These are phyloP conservation scores for Encarsia formosa DNA, from an alignment of 2,888 invertebrate genomes.

Conservation along the genomic window DNA sequence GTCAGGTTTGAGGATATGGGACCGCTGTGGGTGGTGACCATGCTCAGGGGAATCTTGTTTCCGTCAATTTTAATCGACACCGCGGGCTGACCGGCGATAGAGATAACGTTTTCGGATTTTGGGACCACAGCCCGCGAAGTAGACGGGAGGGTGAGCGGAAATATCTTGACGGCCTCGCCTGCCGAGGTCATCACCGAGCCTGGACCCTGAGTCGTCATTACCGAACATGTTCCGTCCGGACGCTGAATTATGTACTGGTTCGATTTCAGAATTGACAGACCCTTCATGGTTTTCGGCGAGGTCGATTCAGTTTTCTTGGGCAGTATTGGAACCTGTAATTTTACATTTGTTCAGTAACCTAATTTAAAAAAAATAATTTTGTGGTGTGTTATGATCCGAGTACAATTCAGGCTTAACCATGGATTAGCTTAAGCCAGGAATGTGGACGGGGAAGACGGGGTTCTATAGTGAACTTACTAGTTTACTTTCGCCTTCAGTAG, in stretches of 20 bases:
- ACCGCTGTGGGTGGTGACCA: not conserved
- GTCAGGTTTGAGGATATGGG: slow-evolving; percentile 7
- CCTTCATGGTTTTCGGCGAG: slow-evolving; percentile 30
- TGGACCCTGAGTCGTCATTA: too few relatives aligned
- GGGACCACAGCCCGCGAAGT: slow-evolving; percentile 3
- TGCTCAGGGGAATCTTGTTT: slow-evolving; percentile 21
- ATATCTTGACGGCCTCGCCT: slow-evolving; percentile 34
- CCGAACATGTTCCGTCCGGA: slow-evolving; percentile 8
- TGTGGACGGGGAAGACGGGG: not conserved
- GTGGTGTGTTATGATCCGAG: too few relatives aligned
- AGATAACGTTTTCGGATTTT: slow-evolving; percentile 15
- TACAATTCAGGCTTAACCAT: too few relatives aligned
- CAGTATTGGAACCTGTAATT: not conserved
- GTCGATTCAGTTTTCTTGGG: slow-evolving; percentile 41
- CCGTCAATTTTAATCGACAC: slow-evolving; percentile 27
- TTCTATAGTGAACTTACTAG: slow-evolving; percentile 32
- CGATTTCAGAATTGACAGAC: slow-evolving; percentile 39
- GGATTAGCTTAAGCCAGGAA: not conserved
- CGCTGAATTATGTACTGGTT: slow-evolving; percentile 40
- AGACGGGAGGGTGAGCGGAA: slow-evolving; percentile 40
- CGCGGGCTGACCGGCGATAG: slow-evolving; percentile 17
- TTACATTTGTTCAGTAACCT: too few relatives aligned
- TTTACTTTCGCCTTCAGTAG: slow-evolving; percentile 32
- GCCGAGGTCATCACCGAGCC: slow-evolving; percentile 22
- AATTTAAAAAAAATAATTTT: too few relatives aligned